Base-by-base conservation (phyloP, 2,888 invertebrate species). In the Apotomis turbidana region DNA sequence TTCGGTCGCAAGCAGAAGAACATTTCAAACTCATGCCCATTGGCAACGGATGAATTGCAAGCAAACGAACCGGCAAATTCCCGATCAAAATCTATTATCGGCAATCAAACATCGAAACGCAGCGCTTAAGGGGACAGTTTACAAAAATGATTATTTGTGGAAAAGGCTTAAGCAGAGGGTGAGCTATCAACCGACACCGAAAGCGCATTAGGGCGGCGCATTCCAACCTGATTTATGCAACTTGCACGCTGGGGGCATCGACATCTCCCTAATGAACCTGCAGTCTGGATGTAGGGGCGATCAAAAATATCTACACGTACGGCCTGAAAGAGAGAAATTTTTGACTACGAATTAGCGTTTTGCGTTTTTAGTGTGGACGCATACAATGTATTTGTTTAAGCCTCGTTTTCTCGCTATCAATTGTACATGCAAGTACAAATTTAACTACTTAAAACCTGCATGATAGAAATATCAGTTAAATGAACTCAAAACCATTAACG, bases 141-240 rank as follows among this genome's bases (percentile, higher is more conserved):
- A 66, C 75, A 74, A 76, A 71, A 74, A 76, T 69, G 76, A 77
- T 77, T 75, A 76, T 76, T 77, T 75, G 76, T 70, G 68, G 71
- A 74, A 77, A 75, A 76, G 80, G 79, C 83, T 84, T 83, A 79
- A 84, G 80, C 68, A 76, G 74, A 83, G 83, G 87, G 82, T 86
- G 83, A 84, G 88, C 87, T 90, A 91, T 91, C 91, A 86, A 84
- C 85, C 81, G 85, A 93, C 93, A 93, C 87, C 87, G 85, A 92
- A 92, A 93, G 90, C 92, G 90, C 93, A 93, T 93, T 93, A 93
- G 89, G 90, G 87, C 87, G 87, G 86, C 85, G 81, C 85, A 80
- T 91, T 90, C 83, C 79, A 80, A 84, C 81, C 91, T 91, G 92
- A 92, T 93, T 92, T 91, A 93, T 93, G 90, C 91, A 90, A 88